Evolutionary conservation across 2,888 invertebrate genomes (phyloP).

Genomic region (Acholoe squamosa): DNA sequence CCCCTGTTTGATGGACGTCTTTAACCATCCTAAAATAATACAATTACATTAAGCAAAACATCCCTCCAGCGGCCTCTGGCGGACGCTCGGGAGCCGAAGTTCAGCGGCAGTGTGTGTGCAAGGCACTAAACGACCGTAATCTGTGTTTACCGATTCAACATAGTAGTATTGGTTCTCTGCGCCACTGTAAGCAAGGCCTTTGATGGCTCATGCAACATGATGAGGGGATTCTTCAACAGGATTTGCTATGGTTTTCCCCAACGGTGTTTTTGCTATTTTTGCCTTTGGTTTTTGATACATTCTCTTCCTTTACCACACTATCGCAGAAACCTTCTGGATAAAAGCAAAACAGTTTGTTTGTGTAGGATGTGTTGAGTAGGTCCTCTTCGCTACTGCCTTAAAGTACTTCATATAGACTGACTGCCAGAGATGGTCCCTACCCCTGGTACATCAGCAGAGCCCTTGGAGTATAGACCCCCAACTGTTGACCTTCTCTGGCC

Average conservation of each 20-base stretch:
- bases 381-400: no score
- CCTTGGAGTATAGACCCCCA: not conserved
- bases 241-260: no score
- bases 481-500: not conserved
- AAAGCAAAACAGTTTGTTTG: no score
- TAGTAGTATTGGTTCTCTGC: not conserved
- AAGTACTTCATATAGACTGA: no score
- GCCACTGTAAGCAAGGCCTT: not conserved
- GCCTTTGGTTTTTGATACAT: no score
- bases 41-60: conserved; percentile 37
- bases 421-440: no score
- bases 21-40: conserved; percentile 49
- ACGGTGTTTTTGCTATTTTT: no score
- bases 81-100: not conserved
- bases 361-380: no score
- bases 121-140: conserved; percentile 5
- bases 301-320: no score
- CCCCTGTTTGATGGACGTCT: conserved; percentile 16
- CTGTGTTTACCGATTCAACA: not conserved
- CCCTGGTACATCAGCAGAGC: not conserved
- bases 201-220: not conserved
- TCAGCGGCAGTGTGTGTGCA: not conserved
- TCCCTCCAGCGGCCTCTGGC: not conserved
- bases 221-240: conserved; percentile 20
- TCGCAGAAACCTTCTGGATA: no score